A percentile compares a stretch with the other conserved stretches of the same genome.
phyloP scores from a whole-genome alignment of 2,888 invertebrate genomes.

The Eurytoma californica region DNA sequence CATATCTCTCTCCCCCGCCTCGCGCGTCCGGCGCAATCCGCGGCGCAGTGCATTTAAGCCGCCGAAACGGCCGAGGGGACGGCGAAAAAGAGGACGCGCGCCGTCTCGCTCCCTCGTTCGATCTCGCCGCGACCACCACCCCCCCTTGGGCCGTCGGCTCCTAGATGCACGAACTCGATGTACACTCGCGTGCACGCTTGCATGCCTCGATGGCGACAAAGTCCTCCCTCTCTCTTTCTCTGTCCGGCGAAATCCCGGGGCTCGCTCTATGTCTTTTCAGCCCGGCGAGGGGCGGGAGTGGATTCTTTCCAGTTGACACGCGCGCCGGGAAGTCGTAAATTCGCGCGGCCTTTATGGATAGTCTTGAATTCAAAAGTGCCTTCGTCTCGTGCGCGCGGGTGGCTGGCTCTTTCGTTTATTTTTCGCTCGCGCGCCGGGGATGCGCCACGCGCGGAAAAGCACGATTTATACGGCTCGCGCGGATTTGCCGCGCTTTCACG shows the following conservation, averaged over 20 bases:
- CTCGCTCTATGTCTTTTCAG: neutral
- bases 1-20: neutral
- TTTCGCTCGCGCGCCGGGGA: neutral
- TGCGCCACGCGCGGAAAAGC: neutral
- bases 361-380: slow-evolving; percentile 10
- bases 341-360: slow-evolving; percentile 23
- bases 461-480: neutral
- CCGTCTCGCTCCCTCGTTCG: slow-evolving; percentile 27
- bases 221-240: neutral
- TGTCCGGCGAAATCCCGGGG: neutral
- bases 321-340: slow-evolving; percentile 33
- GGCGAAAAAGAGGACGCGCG: slow-evolving; percentile 24
- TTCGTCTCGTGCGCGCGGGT: neutral
- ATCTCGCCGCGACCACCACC: neutral
- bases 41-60: slow-evolving; percentile 73
- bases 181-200: slow-evolving; percentile 5
- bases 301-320: neutral
- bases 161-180: slow-evolving; percentile 3
- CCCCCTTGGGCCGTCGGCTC: no score
- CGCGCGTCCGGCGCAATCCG: slow-evolving; percentile 65
- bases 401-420: neutral
- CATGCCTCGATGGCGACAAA: slow-evolving; percentile 2
- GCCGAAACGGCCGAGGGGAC: slow-evolving; percentile 66
- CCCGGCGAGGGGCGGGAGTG: no score
- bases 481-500: neutral